These are phyloP conservation scores for Entomobrya proxima DNA, from an alignment of 2,888 invertebrate genomes.

Conservation along the genomic window DNA sequence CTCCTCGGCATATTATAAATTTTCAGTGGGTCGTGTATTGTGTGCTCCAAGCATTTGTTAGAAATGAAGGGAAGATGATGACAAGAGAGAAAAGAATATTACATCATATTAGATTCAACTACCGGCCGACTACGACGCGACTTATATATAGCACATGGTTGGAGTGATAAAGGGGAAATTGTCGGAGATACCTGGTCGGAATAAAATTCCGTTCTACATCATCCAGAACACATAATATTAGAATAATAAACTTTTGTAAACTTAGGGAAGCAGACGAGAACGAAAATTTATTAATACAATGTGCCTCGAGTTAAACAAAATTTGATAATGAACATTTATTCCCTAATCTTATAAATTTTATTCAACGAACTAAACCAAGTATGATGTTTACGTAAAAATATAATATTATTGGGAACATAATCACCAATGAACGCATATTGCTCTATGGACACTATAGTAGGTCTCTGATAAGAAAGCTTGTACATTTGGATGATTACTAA, in stretches of 20 bases:
- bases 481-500: too few relatives aligned
- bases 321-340: too few relatives aligned
- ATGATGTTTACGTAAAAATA: too few relatives aligned
- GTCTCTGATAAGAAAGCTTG: too few relatives aligned
- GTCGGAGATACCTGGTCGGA: slow-evolving; percentile 50
- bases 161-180: slow-evolving; percentile 59
- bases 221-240: slow-evolving; percentile 37
- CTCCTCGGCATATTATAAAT: background rate
- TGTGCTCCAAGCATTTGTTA: background rate
- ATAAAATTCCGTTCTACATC: slow-evolving; percentile 40
- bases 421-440: too few relatives aligned
- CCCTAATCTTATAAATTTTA: too few relatives aligned
- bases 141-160: slow-evolving; percentile 35
- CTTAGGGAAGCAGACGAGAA: too few relatives aligned
- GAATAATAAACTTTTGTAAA: too few relatives aligned
- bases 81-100: slow-evolving; percentile 13
- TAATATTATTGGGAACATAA: too few relatives aligned
- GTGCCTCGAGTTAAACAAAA: background rate
- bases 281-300: slow-evolving; percentile 36
- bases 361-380: background rate
- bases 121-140: too few relatives aligned
- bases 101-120: slow-evolving; percentile 18
- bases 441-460: too few relatives aligned
- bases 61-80: background rate
- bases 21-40: background rate